Percentiles rank a stretch among this genome's conserved stretches.
These are phyloP conservation scores for Coluber constrictor DNA, from an alignment of 2,797 vertebrate species.

Conservation along the genomic window DNA sequence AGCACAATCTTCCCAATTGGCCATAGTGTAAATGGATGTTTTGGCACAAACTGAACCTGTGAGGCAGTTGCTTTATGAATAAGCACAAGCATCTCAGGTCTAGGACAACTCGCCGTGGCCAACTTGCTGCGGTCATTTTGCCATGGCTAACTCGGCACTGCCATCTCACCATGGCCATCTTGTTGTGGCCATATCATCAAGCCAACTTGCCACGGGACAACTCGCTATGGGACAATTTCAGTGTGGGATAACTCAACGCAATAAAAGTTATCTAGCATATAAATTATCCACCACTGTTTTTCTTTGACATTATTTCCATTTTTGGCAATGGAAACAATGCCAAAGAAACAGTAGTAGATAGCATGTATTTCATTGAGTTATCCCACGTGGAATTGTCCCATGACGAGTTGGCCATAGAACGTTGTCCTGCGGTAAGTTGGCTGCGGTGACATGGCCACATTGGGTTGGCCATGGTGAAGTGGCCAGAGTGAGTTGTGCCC, in stretches of 20 bases:
- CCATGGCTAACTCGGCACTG: background rate
- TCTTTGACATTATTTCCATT: too few species aligned
- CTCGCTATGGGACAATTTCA: background rate
- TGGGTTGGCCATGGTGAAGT: background rate
- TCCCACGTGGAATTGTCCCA: too few species aligned
- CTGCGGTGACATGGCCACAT: too few species aligned
- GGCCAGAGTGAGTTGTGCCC: background rate
- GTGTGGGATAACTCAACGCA: too few species aligned
- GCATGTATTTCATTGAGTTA: background rate
- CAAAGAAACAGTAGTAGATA: background rate
- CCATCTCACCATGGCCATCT: background rate
- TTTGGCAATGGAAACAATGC: background rate
- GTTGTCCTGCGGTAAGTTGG: too few species aligned
- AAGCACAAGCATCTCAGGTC: background rate
- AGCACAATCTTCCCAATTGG: background rate
- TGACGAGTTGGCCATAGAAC: too few species aligned
- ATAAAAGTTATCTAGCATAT: background rate
- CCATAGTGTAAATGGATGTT: background rate
- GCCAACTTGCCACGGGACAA: background rate
- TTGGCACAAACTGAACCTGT: background rate
- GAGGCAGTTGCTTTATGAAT: background rate
- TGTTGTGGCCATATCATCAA: too few species aligned
- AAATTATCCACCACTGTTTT: too few species aligned
- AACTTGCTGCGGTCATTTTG: accelerated
- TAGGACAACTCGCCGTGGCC: background rate